phyloP scores from a whole-genome alignment of 30 jellyfish, hydroid and myxozoan genomes.

The Rhopilema esculentum region DNA sequence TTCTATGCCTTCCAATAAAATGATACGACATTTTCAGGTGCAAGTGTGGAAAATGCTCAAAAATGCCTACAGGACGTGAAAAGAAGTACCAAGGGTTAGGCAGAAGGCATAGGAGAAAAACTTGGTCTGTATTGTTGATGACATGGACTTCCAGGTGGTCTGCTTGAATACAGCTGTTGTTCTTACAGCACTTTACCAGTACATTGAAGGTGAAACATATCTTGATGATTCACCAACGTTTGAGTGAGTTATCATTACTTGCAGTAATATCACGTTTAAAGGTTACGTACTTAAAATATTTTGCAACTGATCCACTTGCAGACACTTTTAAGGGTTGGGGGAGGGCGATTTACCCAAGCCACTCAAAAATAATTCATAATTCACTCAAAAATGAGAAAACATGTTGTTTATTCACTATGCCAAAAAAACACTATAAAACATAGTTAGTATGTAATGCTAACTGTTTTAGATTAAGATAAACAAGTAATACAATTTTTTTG shows the following conservation, averaged over 20 bases:
- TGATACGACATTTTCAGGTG: not conserved
- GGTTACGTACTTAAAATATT: not conserved
- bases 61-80: not conserved
- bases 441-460: not conserved
- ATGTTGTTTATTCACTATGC: not conserved
- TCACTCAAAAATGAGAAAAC: not conserved
- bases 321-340: not conserved
- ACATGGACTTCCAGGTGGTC: no score
- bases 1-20: not conserved
- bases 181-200: no score
- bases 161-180: no score
- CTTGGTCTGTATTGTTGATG: no score
- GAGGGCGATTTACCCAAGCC: not conserved
- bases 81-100: not conserved
- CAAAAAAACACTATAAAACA: not conserved
- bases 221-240: not conserved
- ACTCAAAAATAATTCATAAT: not conserved
- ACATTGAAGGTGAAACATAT: not conserved
- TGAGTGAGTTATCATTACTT: not conserved
- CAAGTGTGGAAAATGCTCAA: not conserved
- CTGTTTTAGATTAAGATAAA: not conserved
- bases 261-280: not conserved
- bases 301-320: not conserved
- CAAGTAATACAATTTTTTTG: not conserved
- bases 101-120: not conserved